Evolutionary conservation across 1,140 invertebrate genomes (phyloP).

Genomic region (Drosophila cardini): DNA sequence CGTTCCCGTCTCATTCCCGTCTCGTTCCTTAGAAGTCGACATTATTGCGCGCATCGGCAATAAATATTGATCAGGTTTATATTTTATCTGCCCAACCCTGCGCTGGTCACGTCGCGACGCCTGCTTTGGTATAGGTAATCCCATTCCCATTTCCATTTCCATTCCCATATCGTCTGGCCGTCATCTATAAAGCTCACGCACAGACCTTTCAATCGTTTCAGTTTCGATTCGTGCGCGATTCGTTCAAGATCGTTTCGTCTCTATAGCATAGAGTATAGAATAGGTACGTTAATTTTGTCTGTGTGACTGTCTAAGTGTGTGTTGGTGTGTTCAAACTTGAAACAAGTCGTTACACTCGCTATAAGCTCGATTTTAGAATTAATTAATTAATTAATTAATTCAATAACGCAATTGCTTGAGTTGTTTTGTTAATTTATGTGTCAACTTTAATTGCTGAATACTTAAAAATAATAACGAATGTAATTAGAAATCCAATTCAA

Average conservation of each 20-base stretch:
- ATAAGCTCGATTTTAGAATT: conserved; percentile 11
- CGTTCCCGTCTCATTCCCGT: neutral
- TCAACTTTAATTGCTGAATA: conserved; percentile 1
- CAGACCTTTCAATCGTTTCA: conserved; percentile 60
- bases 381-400: conserved; percentile 32
- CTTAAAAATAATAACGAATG: neutral
- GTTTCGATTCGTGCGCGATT: conserved; percentile 57
- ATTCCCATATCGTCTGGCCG: conserved; percentile 13
- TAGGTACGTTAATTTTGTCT: conserved; percentile 17
- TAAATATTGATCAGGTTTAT: conserved; percentile 60
- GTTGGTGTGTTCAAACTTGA: conserved; percentile 17
- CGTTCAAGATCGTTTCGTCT: conserved; percentile 56
- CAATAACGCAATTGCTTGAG: conserved; percentile 8
- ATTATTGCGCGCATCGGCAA: conserved; percentile 35
- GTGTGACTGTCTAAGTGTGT: neutral
- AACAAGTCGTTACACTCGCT: conserved; percentile 20
- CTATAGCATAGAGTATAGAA: conserved; percentile 11
- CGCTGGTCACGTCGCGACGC: conserved; percentile 41
- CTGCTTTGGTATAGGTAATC: neutral
- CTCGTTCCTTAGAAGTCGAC: neutral
- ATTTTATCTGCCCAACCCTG: conserved; percentile 47
- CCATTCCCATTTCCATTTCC: too few species aligned
- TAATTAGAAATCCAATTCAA: neutral
- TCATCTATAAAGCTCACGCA: conserved; percentile 66
- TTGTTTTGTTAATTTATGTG: conserved; percentile 11